Base-by-base conservation (phyloP, 2,888 invertebrate species). In the Tipula confusa region DNA sequence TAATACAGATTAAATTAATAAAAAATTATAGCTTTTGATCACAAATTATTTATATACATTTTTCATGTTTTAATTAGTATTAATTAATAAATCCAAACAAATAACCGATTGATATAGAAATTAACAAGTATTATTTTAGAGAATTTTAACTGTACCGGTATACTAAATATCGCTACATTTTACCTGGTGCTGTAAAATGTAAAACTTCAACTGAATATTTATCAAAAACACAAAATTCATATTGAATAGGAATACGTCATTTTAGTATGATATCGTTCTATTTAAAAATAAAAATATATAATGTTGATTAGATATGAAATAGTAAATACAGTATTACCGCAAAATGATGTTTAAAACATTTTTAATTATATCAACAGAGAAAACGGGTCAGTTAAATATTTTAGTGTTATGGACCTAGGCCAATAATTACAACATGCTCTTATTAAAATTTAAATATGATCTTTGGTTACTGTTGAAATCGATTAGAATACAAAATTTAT, bases 91-190 rank as follows among this genome's bases (percentile, higher is more conserved):
- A 64, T 24, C 6, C 9, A 64, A n/a, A 64, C 64, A 64, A 24
- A 64, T 64, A 64, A 64, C 24, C 64, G 9, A 64, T 64, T 64
- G 64, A 64, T 64, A 64, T n/a, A 64, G 64, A 64, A 64, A 64
- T 64, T 64, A n/a, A n/a, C n/a, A n/a, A n/a, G n/a, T 64, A 64
- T 64, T 7, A 64, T 64, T 64, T 1, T 24, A 18, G 11, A 2
- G 64, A 24, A 64, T 64, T 4, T 64, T 9, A 64, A 64, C 24
- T n/a, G 43, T 15, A 7, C 7, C 7, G 3, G 43, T 15, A 15
- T 43, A 43, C 15, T 15, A 43, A 43, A 43, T 43, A 6, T 43
- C 4, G 15, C 15, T 15, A 43, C 4, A 15, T 43, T 15, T 43
- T 43, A 43, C 5, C 33, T 64, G 9, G 64, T 24, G 9, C 7